Evolutionary conservation across 1,140 invertebrate species (phyloP).

Genomic region (Idris sp.): DNA sequence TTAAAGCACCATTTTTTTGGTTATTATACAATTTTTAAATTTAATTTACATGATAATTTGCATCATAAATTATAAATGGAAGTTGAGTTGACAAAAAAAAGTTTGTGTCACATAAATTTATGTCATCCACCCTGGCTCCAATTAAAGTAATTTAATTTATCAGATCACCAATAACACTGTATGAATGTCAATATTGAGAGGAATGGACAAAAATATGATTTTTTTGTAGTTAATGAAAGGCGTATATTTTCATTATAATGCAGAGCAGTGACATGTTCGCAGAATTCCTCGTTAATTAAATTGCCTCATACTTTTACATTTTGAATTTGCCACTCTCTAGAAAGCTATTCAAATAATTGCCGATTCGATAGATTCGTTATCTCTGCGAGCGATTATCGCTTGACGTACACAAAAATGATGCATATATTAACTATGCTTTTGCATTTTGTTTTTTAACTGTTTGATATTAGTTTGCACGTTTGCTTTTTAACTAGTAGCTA

Average conservation of each 20-base stretch:
- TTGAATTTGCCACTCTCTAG: conserved; percentile 50
- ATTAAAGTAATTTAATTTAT: conserved; percentile 11
- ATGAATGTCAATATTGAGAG: conserved; percentile 8
- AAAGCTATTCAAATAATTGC: conserved; percentile 60
- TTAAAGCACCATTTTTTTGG: too few species aligned
- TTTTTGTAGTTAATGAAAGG: conserved; percentile 33
- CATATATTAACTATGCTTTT: too few species aligned
- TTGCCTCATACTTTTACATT: conserved; percentile 47
- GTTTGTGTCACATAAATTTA: too few species aligned
- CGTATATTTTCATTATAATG: conserved; percentile 44
- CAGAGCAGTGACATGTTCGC: not conserved
- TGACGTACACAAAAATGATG: conserved; percentile 29
- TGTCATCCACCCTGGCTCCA: too few species aligned
- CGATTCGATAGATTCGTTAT: conserved; percentile 46
- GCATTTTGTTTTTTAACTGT: too few species aligned
- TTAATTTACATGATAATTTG: too few species aligned
- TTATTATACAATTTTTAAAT: too few species aligned
- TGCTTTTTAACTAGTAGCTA: conserved; percentile 34
- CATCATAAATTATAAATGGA: too few species aligned
- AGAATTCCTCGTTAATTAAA: conserved; percentile 65
- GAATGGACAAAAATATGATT: conserved; percentile 37
- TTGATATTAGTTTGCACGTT: conserved; percentile 20
- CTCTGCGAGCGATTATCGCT: conserved; percentile 29
- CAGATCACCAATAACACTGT: conserved; percentile 13
- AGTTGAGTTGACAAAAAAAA: too few species aligned